Conservation (phyloP, 1,140 invertebrate genomes). For the Hylaeus volcanicus region DNA sequence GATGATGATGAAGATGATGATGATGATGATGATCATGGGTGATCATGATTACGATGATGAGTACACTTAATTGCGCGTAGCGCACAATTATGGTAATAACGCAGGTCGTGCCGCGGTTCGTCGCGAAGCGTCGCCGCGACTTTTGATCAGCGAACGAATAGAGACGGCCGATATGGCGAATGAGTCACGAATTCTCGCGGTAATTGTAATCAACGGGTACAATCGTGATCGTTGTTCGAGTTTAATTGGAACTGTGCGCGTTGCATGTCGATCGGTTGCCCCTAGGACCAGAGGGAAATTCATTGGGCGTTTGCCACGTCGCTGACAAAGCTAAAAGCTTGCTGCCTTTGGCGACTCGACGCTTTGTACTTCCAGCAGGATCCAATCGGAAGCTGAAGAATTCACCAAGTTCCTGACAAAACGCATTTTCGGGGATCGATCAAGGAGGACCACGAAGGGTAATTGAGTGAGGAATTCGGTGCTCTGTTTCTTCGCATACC, state of each 20-base stretch:
- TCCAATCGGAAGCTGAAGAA: no score
- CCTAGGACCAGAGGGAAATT: no score
- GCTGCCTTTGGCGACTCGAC: no score
- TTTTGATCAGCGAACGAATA: neutral
- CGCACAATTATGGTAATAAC: constrained; percentile 59
- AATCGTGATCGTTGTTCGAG: neutral
- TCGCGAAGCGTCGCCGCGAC: constrained; percentile 15
- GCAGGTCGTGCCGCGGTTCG: constrained; percentile 12
- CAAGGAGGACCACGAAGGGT: no score
- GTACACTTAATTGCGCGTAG: constrained; percentile 53
- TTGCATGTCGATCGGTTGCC: no score
- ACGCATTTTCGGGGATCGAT: no score
- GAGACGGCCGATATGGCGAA: neutral
- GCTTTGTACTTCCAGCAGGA: no score
- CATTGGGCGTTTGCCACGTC: no score
- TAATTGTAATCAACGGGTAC: neutral
- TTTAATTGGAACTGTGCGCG: neutral
- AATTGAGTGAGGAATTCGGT: no score
- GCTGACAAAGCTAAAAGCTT: no score
- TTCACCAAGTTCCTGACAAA: no score
- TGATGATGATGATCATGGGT: constrained; percentile 37
- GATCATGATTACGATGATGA: constrained; percentile 55
- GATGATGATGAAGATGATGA: constrained; percentile 23
- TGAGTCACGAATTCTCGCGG: neutral
- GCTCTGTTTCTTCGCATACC: no score